Percentiles rank a stretch among this genome's conserved stretches.
phyloP scores from a whole-genome alignment of 2,888 invertebrate species.

The Pegoplata infirma region DNA sequence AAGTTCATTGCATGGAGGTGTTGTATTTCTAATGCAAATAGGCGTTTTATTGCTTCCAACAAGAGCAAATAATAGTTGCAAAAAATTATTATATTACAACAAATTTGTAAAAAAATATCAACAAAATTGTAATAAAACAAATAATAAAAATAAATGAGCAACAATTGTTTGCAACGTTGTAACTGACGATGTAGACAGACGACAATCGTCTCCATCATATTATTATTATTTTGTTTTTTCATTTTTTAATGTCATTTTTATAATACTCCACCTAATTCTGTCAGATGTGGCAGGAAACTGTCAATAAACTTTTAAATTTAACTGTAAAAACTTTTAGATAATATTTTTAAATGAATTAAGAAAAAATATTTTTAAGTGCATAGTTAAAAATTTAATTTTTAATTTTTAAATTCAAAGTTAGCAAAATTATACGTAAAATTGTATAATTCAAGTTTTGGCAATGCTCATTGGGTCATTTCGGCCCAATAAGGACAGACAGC shows the following conservation, averaged over 20 bases:
- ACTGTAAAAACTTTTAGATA: background rate
- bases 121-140: constrained; percentile 33
- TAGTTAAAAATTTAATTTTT: too few species aligned
- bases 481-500: too few species aligned
- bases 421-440: too few species aligned
- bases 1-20: constrained; percentile 56
- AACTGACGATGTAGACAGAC: background rate
- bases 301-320: constrained; percentile 49
- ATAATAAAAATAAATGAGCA: constrained; percentile 44
- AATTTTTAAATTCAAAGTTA: too few species aligned
- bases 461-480: too few species aligned
- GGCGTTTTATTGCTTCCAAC: constrained; percentile 54
- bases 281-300: constrained; percentile 59
- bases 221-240: background rate
- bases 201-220: constrained; percentile 11
- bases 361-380: background rate
- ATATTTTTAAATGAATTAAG: background rate
- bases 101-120: background rate
- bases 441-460: too few species aligned
- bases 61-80: constrained; percentile 29
- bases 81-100: constrained; percentile 15
- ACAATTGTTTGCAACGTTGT: constrained; percentile 33
- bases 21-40: constrained; percentile 37
- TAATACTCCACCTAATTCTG: constrained; percentile 57
- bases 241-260: constrained; percentile 8